These are phyloP conservation scores for Nicator chloris DNA, from an alignment of 2,113 vertebrate species.

Conservation along the genomic window DNA sequence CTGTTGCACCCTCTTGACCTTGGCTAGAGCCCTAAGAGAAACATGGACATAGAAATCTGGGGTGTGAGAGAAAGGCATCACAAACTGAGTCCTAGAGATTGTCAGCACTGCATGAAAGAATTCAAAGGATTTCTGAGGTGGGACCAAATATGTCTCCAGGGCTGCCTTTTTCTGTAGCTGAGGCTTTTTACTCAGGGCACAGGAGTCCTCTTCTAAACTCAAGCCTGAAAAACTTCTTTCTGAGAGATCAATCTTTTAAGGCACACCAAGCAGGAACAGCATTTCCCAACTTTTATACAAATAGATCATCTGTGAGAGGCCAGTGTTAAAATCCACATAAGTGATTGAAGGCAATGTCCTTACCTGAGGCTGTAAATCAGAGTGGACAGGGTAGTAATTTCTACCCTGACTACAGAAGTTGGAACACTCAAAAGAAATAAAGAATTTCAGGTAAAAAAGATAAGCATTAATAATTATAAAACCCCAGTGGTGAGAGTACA, in stretches of 20 bases:
- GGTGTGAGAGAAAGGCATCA: neutral
- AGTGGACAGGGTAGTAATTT: neutral
- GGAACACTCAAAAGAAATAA: neutral
- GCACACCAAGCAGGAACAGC: neutral
- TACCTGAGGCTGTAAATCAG: neutral
- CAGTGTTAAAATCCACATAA: neutral
- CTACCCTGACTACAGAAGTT: neutral
- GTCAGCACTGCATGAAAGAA: neutral
- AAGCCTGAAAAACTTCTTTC: neutral
- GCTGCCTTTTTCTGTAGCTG: neutral
- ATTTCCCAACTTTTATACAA: neutral
- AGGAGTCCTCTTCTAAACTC: neutral
- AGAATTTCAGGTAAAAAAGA: neutral
- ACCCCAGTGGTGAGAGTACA: neutral
- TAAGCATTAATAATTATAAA: neutral
- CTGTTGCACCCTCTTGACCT: neutral
- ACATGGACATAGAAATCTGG: neutral
- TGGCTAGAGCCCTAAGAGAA: neutral
- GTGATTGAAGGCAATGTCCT: neutral
- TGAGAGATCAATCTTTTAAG: neutral
- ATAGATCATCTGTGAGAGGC: neutral
- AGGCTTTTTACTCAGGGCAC: neutral
- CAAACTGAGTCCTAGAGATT: neutral
- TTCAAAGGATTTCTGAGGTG: neutral
- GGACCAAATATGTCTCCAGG: neutral